Percentiles rank a stretch among this genome's conserved stretches.
Conservation (phyloP, 2,113 vertebrate genomes). For the Carassius auratus region DNA sequence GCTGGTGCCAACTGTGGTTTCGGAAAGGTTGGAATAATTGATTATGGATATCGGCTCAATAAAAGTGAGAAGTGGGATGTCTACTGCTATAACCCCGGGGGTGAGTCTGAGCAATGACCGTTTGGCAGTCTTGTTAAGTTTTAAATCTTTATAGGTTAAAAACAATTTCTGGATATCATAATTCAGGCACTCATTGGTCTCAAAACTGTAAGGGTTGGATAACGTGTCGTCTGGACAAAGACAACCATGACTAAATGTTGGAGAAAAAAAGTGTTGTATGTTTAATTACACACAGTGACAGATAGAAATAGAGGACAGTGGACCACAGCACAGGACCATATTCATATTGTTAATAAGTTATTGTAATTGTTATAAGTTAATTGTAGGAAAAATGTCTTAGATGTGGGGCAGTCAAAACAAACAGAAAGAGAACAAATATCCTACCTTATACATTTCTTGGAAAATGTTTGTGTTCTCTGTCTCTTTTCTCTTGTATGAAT, state of each 20-base stretch:
- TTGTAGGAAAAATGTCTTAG: neutral
- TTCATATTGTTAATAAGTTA: neutral
- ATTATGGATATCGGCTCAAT: slow-evolving; percentile 93
- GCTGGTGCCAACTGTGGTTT: slow-evolving; percentile 89
- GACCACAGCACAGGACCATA: neutral
- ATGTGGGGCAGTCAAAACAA: neutral
- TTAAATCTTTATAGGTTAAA: neutral
- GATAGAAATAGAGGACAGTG: neutral
- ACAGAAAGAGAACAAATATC: neutral
- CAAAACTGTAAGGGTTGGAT: slow-evolving; percentile 15
- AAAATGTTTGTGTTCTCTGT: slow-evolving; percentile 8
- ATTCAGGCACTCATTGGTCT: slow-evolving; percentile 8
- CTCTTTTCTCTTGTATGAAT: neutral
- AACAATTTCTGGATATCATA: neutral
- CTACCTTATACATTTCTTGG: neutral
- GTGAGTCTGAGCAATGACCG: slow-evolving; percentile 73
- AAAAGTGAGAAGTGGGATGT: slow-evolving; percentile 93
- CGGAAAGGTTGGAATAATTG: slow-evolving; percentile 86
- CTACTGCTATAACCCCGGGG: slow-evolving; percentile 95
- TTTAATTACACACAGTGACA: slow-evolving; percentile 12
- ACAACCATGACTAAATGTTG: slow-evolving; percentile 2
- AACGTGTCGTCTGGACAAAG: slow-evolving; percentile 25
- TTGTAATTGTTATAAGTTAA: neutral
- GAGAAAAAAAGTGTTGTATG: neutral
- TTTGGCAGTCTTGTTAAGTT: slow-evolving; percentile 19